Evolutionary conservation across 2,113 vertebrate species (phyloP), one percentile per base, ranked within the genome.

Genomic region (Epinephelus cyanopodus): DNA sequence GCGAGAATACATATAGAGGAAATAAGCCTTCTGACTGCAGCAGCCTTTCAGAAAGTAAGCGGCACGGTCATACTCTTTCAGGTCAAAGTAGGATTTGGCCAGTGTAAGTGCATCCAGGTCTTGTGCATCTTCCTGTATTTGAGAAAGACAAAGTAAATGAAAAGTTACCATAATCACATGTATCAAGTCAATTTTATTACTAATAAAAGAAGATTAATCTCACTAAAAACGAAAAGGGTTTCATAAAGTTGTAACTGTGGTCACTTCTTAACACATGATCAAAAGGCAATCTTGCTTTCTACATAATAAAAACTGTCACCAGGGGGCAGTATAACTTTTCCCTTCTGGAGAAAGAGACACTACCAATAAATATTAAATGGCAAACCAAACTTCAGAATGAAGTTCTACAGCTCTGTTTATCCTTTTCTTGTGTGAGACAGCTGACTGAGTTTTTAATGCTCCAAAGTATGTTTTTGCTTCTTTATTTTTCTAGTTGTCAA

Each of bases 1-100:
- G 90, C 98, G 97, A 50, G 98, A 99, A 90, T 99, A 99, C 98
- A 99, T 99, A 84, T 98, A 99, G 42, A 99, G 91, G 86, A 99
- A 99, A 90, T 99, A 99, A 33, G 98, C 98, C 89, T 99, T 99
- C 90, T 97, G 97, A 91, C 98, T 99, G 90, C 96, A 96, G 92
- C 98, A 99, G 78, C 96, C 97, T 58, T 97, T 96, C 19, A 99
- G 95, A 66, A 99, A 99, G 87, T 98, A 98, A 0, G 98, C 98
- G 86, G 98, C 97, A 23, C 98, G 96, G 71, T 99, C 98, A 92
- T 99, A 99, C 74, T 99, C 98, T 91, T 99, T 99, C 62, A 99
- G 95, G 89, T 99, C 98, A 62, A 99, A 99, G 93, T 99, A 99
- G 15, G 98, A 97, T 89, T 99, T 99, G 25, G 98, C 98, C 88